A percentile compares a stretch with the other conserved stretches of the same genome.
These are phyloP conservation scores for Antigone vipio DNA, from an alignment of 2,113 vertebrate genomes.

Conservation along the genomic window DNA sequence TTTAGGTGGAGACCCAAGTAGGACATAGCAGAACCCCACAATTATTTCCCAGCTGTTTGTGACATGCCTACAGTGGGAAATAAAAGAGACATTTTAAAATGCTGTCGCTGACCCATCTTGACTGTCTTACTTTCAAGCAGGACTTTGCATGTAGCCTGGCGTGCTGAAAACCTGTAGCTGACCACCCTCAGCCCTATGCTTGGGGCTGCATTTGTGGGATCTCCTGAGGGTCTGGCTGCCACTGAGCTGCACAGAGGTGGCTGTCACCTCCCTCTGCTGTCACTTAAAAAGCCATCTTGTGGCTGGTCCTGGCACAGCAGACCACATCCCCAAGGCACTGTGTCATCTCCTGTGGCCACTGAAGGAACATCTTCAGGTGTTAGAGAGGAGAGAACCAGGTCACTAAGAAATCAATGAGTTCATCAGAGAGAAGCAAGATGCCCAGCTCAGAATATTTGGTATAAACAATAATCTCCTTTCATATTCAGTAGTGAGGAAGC, in stretches of 20 bases:
- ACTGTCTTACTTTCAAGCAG: not conserved
- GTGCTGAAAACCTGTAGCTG: not conserved
- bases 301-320: not conserved
- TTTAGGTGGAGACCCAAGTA: not conserved
- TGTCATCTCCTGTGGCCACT: not conserved
- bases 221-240: not conserved
- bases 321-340: not conserved
- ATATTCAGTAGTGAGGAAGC: not conserved
- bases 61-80: not conserved
- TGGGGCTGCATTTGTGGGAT: not conserved
- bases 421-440: not conserved
- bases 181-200: not conserved
- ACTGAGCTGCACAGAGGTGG: not conserved
- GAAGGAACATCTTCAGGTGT: not conserved
- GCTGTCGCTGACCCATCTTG: not conserved
- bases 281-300: not conserved
- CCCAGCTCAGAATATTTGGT: not conserved
- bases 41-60: not conserved
- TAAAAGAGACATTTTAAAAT: not conserved
- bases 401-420: not conserved
- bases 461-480: not conserved
- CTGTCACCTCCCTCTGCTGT: not conserved
- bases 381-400: not conserved
- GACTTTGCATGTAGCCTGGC: fast-evolving
- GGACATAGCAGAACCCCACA: not conserved